Base-by-base conservation (phyloP, 2,113 vertebrate species). In the Catagonus wagneri region DNA sequence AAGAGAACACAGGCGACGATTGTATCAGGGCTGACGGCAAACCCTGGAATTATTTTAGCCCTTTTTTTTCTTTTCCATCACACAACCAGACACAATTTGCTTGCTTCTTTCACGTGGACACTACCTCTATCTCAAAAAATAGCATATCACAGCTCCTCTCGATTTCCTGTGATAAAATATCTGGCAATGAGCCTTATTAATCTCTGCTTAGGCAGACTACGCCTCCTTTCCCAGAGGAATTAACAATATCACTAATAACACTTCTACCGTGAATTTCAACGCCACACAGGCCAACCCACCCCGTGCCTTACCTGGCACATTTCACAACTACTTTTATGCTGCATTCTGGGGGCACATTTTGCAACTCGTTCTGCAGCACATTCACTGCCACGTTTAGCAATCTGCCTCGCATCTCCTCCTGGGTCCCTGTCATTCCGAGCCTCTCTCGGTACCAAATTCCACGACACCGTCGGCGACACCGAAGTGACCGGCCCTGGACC, bases 301-400 rank as follows among this genome's bases (percentile, higher is more conserved):
- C 95, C 32, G 60, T 63, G 85, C 92, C 94, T 96, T 78, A 96
- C 97, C 97, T 96, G 90, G 90, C 97, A 97, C 96, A 80, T 92
- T 75, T 92, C 97, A 96, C 97, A 95, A 96, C 96, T 97, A 97
- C 95, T 97, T 96, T 69, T 10, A 54, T 93, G 90, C 92, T 94
- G 97, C 96, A 96, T 97, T 95, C 96, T 50, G 66, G 80, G 83
- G 94, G 78, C 95, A 91, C 93, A 90, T 96, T 96, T 74, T 92
- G 96, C 95, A 89, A 96, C 90, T 96, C 95, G 94, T 89, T 95
- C 88, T 94, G 96, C 97, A 96, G 90, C 97, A 83, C 94, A 58
- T 89, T 95, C 96, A 25, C 93, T 83, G 97, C 96, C 97, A 97
- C 96, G 96, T 96, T 96, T 56, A 95, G 96, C 90, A 60, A 79